Percentiles rank a stretch among this genome's conserved stretches.
Conservation (phyloP, 2,113 vertebrate genomes). For the Kryptolebias marmoratus region DNA sequence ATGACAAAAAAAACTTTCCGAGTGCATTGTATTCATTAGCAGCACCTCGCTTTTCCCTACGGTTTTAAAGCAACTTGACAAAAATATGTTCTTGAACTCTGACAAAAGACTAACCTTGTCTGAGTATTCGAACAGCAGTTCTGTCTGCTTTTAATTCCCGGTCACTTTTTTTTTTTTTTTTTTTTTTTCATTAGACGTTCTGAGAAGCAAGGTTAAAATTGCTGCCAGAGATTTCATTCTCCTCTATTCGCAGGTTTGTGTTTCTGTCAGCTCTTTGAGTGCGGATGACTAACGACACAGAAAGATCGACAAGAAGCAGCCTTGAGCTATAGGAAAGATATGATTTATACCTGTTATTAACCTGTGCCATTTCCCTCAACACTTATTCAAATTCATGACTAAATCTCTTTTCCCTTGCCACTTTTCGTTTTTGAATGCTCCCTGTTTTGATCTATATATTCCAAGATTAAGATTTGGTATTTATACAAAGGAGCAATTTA, state of each 20-base stretch:
- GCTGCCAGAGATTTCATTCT: slow-evolving; percentile 53
- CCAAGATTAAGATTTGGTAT: slow-evolving; percentile 60
- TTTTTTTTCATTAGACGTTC: slow-evolving; percentile 42
- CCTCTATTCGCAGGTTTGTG: slow-evolving; percentile 62
- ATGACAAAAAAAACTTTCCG: slow-evolving; percentile 5
- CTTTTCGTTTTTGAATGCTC: slow-evolving; percentile 39
- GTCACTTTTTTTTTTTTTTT: slow-evolving; percentile 49
- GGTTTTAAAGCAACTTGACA: slow-evolving; percentile 25
- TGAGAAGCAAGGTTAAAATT: slow-evolving; percentile 61
- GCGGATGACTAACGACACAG: slow-evolving; percentile 65
- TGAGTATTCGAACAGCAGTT: slow-evolving; percentile 11
- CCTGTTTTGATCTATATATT: slow-evolving; percentile 61
- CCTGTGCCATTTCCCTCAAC: slow-evolving; percentile 62
- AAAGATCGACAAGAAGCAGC: slow-evolving; percentile 62
- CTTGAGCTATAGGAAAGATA: slow-evolving; percentile 60
- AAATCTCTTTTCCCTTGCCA: slow-evolving; percentile 40
- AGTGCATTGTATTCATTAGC: slow-evolving; percentile 22
- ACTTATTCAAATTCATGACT: slow-evolving; percentile 67
- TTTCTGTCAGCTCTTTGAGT: slow-evolving; percentile 70
- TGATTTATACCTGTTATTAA: slow-evolving; percentile 76
- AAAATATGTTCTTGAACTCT: slow-evolving; percentile 14
- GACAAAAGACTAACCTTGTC: slow-evolving; percentile 23
- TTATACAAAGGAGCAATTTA: slow-evolving; percentile 56
- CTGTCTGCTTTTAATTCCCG: slow-evolving; percentile 40
- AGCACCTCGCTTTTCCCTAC: slow-evolving; percentile 9